Evolutionary conservation across 2,113 vertebrate genomes (phyloP), one percentile per base, ranked within the genome.

Genomic region (Aplodontia rufa): DNA sequence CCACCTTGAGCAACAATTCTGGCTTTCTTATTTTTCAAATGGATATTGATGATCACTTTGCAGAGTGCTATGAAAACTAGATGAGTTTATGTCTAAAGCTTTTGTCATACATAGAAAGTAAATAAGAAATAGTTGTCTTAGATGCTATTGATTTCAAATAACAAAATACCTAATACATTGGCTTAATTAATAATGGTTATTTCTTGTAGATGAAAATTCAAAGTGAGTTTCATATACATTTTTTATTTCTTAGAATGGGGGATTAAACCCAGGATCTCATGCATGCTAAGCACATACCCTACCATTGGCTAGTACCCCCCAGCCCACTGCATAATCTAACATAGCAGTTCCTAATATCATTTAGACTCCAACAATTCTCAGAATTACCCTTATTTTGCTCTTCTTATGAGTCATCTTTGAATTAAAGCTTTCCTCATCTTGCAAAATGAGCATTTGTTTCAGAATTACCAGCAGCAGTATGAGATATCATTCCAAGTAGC

Each of bases 21-120:
- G 47, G 20, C 82, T 95, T 91, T 90, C 55, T 87, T 24, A 95
- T 40, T 60, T 92, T 35, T 53, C 47, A 84, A 64, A 64, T 66
- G 22, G 14, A 51, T 49, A 47, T 58, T 19, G 4, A 69, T 91
- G 60, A 81, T 84, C n/a, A 89, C 45, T 60, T 83, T 40, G 35
- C 47, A 76, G 45, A 35, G 16, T 62, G 32, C 16, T 37, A 64
- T 4, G 1, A 1, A 87, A 55, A 69, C 22, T 55, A 72, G 92
- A 30, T 68, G 35, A 87, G 55, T 87, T 87, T 71, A 83, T 80
- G 17, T 30, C 26, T 74, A 89, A 86, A 51, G 37, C 6, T 78
- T 90, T 85, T 64, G 11, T 72, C 68, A 90, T 45, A 58, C 7
- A 92, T 14, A 93, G 10, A 90, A 87, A 8, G 6, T 55, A 79